phyloP scores from a whole-genome alignment of 2,888 invertebrate species.

The Xestia c-nigrum region DNA sequence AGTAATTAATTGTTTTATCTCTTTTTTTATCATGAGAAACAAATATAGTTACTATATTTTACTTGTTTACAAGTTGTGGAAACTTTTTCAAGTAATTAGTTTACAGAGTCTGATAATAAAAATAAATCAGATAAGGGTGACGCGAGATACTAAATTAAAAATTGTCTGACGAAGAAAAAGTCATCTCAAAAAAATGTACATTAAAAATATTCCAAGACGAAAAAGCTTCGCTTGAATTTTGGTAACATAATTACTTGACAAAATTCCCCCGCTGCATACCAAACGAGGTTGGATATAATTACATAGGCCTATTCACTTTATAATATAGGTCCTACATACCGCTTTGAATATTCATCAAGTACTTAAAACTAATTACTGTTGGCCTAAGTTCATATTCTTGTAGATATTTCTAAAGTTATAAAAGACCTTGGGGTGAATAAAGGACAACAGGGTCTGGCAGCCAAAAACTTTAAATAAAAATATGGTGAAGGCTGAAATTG shows the following conservation, averaged over 20 bases:
- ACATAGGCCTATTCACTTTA: conserved; percentile 38
- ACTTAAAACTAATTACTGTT: conserved; percentile 55
- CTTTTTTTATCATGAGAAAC: neutral
- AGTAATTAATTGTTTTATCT: neutral
- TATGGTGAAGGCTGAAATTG: neutral
- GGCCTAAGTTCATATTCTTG: conserved; percentile 30
- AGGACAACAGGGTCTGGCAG: conserved; percentile 22
- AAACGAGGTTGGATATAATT: conserved; percentile 43
- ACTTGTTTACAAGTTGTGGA: neutral
- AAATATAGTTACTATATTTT: neutral
- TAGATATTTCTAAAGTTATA: conserved; percentile 40
- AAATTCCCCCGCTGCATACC: conserved; percentile 30
- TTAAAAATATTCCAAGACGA: neutral
- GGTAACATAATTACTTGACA: conserved; percentile 13
- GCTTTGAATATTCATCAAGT: conserved; percentile 56
- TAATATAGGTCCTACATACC: conserved; percentile 30
- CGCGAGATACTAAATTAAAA: neutral
- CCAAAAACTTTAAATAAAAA: conserved; percentile 1
- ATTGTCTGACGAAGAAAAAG: neutral
- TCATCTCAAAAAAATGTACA: neutral
- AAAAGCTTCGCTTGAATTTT: neutral
- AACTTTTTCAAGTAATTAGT: neutral
- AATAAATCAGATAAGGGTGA: neutral
- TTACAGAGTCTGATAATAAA: neutral
- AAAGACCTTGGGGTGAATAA: conserved; percentile 21